Conservation (phyloP, 2,888 invertebrate genomes). For the Drymonia ruficornis region DNA sequence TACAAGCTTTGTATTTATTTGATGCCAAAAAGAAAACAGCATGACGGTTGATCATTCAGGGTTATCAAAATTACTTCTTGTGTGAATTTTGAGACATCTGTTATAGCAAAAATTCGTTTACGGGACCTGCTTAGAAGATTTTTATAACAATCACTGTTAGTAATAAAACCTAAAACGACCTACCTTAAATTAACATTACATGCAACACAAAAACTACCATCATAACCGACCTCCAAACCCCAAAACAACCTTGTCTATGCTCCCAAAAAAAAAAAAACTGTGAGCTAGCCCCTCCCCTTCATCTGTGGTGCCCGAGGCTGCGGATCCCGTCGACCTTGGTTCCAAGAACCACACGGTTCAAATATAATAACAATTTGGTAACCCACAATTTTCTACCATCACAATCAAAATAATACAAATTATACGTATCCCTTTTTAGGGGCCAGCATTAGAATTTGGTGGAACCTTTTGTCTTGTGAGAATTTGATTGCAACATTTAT, state of each 20-base stretch:
- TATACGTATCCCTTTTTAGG: constrained; percentile 58
- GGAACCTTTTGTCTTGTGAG: not conserved
- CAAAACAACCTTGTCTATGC: constrained; percentile 47
- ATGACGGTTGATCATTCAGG: no score
- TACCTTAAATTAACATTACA: not conserved
- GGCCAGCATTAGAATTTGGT: constrained; percentile 14
- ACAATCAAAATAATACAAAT: constrained; percentile 78
- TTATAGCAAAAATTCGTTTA: no score
- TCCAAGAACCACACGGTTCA: constrained; percentile 66
- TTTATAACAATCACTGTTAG: no score
- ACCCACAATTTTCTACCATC: constrained; percentile 74
- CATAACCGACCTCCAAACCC: constrained; percentile 36
- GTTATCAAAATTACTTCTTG: no score
- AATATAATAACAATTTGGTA: constrained; percentile 60
- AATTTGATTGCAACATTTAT: no score
- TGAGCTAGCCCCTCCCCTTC: constrained; percentile 61
- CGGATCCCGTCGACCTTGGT: constrained; percentile 59
- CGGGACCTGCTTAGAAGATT: no score
- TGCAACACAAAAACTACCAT: constrained; percentile 42
- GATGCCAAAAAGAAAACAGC: no score
- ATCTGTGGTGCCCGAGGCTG: constrained; percentile 60
- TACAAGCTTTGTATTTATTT: no score
- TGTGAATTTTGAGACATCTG: no score
- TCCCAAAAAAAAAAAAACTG: constrained; percentile 54
- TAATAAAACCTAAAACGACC: not conserved